Evolutionary conservation across 2,888 invertebrate genomes (phyloP).

Genomic region (Nomada flava): DNA sequence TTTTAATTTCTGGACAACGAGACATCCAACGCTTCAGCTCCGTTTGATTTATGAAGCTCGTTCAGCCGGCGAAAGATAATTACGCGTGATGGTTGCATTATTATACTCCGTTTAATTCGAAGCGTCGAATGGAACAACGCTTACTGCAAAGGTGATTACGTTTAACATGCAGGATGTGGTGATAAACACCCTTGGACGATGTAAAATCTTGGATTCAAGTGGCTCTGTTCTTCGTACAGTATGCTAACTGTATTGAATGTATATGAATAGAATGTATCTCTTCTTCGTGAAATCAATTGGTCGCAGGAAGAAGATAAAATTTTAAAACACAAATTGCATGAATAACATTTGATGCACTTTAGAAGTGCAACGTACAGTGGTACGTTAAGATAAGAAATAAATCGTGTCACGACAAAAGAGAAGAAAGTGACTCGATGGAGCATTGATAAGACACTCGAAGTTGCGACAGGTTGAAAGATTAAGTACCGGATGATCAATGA

Average conservation of each 20-base stretch:
- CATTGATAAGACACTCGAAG: neutral
- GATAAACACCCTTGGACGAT: slow-evolving; percentile 1
- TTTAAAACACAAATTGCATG: neutral
- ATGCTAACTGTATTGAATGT: neutral
- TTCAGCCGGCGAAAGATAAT: slow-evolving; percentile 29
- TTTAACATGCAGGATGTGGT: neutral
- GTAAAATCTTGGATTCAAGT: neutral
- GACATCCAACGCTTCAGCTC: neutral
- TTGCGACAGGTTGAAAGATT: neutral
- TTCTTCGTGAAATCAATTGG: slow-evolving; percentile 11
- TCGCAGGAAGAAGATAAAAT: neutral
- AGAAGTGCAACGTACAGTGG: neutral
- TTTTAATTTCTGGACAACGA: slow-evolving; percentile 56
- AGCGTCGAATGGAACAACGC: slow-evolving; percentile 20
- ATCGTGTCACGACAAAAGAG: neutral
- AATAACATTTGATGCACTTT: neutral
- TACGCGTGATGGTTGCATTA: slow-evolving; percentile 6
- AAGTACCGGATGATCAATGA: slow-evolving; percentile 66
- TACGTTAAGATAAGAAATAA: neutral
- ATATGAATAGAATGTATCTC: neutral
- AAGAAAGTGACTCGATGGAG: neutral
- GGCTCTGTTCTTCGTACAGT: neutral
- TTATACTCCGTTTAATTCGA: slow-evolving; percentile 23
- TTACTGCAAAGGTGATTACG: neutral
- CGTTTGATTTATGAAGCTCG: slow-evolving; percentile 43